Evolutionary conservation across 1,140 invertebrate species (phyloP).

Genomic region (Drosophila guanche): DNA sequence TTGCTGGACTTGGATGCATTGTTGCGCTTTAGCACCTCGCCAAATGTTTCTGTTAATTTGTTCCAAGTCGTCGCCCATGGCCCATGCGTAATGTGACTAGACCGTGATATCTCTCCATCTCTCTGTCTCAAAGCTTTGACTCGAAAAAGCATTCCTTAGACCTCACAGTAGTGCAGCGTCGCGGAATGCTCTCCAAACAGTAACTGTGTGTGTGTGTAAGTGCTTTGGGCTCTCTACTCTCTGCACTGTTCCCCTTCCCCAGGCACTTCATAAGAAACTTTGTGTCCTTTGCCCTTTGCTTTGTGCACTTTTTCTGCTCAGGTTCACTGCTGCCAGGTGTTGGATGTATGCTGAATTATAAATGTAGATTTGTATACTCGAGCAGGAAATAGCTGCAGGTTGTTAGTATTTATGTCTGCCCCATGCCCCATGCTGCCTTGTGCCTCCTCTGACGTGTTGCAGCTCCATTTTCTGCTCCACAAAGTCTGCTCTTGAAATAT

Average conservation of each 20-base stretch:
- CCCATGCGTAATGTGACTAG: constrained; percentile 30
- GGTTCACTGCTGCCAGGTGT: constrained; percentile 29
- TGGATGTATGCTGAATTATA: constrained; percentile 41
- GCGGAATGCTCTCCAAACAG: constrained; percentile 20
- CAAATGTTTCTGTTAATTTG: constrained; percentile 61
- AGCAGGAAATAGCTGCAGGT: constrained; percentile 52
- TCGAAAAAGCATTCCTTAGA: constrained; percentile 17
- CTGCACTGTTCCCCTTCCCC: constrained; percentile 6
- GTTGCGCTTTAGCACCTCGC: constrained; percentile 56
- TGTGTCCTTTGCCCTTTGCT: not conserved
- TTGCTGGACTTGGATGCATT: constrained; percentile 37
- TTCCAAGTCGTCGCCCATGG: constrained; percentile 35
- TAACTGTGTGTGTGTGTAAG: constrained; percentile 2
- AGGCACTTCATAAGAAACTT: constrained; percentile 2
- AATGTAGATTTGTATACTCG: constrained; percentile 55
- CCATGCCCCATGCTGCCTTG: not conserved
- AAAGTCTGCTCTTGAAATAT: not conserved
- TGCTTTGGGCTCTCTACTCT: constrained; percentile 22
- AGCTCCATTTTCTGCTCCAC: not conserved
- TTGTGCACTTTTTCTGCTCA: constrained; percentile 12
- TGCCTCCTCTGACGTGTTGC: not conserved
- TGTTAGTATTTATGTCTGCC: constrained; percentile 33
- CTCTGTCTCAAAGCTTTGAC: not conserved
- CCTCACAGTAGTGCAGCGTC: not conserved
- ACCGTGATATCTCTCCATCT: not conserved